Evolutionary conservation across 2,888 invertebrate genomes (phyloP), one percentile per base, ranked within the genome.

Genomic region (Cordilura impudica): DNA sequence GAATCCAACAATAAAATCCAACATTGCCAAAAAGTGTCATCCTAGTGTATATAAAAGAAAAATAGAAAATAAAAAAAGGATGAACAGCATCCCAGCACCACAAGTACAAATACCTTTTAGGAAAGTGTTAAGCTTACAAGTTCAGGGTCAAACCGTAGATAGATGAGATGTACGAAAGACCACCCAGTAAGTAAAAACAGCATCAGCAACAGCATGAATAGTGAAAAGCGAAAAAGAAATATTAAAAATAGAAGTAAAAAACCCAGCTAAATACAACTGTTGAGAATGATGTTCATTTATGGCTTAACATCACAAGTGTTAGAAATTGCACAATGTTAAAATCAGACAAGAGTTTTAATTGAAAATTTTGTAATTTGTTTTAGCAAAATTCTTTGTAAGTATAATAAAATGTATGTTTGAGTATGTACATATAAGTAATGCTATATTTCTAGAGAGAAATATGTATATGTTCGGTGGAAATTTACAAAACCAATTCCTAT

Each of bases 101-200:
- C 12, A 10, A 29, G 31, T n/a, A n/a, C 14, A 4, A 3, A 4
- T 39, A 39, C 35, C 35, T 39, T 39, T n/a, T 4, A 39, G 4
- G 45, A 61, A 21, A 43, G 63, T 60, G 53, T 67, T 71, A 61
- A 71, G 60, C 71, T 60, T 67, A 71, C 77, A 77, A 77, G 73
- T 78, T 78, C 78, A 78, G 78, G 72, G 78, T 73, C 73, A 78
- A 35, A 45, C 45, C 31, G 45, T 12, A 61, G 39, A 45, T 53
- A 45, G 16, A 65, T 58, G 60, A 60, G 77, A 66, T 66, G 66
- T 78, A 72, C 43, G 47, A 71, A 58, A 43, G 73, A 78, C 72
- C 78, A 58, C 78, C 72, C 72, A 78, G 47, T 49, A 45, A 35
- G 49, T 54, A 29, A 31, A 56, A 54, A 2, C 5, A 14, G 21